phyloP scores from a whole-genome alignment of 1,140 invertebrate genomes.

The Manduca sexta region DNA sequence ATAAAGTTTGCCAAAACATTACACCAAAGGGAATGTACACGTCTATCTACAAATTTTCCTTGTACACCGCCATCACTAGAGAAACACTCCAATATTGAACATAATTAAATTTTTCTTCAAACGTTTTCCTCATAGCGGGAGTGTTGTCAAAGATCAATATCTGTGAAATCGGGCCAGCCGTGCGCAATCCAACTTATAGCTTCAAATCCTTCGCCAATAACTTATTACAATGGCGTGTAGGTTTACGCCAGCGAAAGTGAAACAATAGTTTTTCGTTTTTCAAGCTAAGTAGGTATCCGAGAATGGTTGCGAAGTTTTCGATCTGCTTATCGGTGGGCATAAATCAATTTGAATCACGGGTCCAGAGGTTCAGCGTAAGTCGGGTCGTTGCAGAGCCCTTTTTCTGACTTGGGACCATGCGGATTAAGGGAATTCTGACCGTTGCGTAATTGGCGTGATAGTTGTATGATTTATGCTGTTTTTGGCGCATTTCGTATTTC shows the following conservation, averaged over 20 bases:
- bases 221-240: constrained; percentile 37
- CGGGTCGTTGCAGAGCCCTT: constrained; percentile 47
- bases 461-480: constrained; percentile 56
- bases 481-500: not conserved
- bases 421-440: constrained; percentile 55
- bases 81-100: too few species aligned
- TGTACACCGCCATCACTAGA: too few species aligned
- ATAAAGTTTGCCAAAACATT: too few species aligned
- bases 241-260: constrained; percentile 21
- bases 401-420: constrained; percentile 43
- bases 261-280: constrained; percentile 33
- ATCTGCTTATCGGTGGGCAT: constrained; percentile 53
- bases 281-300: constrained; percentile 14
- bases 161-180: constrained; percentile 44
- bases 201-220: constrained; percentile 41
- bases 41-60: too few species aligned
- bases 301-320: constrained; percentile 30
- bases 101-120: too few species aligned
- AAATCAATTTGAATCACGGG: constrained; percentile 63
- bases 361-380: constrained; percentile 28
- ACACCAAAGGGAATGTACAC: too few species aligned
- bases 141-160: constrained; percentile 43
- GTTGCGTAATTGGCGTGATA: constrained; percentile 65
- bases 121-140: not conserved
- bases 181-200: constrained; percentile 41